Base-by-base conservation (phyloP, 2,888 invertebrate genomes). In the Holacanthella duospinosa region DNA sequence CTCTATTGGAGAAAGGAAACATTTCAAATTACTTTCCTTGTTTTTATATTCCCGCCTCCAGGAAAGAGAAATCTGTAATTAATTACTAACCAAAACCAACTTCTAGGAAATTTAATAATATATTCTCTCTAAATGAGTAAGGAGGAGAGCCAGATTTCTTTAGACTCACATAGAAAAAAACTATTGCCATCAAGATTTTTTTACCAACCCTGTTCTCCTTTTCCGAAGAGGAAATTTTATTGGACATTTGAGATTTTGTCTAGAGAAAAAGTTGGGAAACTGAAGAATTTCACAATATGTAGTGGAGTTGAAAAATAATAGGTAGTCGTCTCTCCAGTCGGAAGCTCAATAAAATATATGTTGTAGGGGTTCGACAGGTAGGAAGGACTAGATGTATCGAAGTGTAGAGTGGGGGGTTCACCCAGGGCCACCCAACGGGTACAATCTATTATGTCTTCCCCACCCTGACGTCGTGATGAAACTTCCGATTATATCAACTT, bases 401-500 rank as follows among this genome's bases (percentile, higher is more conserved):
- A n/a, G n/a, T n/a, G n/a, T n/a, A n/a, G n/a, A n/a, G n/a, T n/a
- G n/a, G n/a, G n/a, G n/a, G n/a, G n/a, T n/a, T n/a, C 54, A 55
- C 63, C 54, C 27, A 26, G 54, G 63, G 55, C 55, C 36, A 36
- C 6, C 36, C n/a, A n/a, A n/a, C n/a, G n/a, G n/a, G n/a, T 54
- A 59, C 2, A 12, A 25, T 44, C 29, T 26, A 48, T 25, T 26
- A n/a, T 55, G 36, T 55, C 43, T 25, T 16, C 21, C 62, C 53
- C 24, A 57, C 61, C 25, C 56, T 43, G 25, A 25, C 24, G 28
- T 24, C 57, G 24, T 55, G n/a, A 43, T 60, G 53, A 53, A 60
- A 44, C 63, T 60, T 63, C 36, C 58, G 65, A 67, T 61, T 63
- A 53, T 65, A 67, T 67, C 67, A 67, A 67, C 67, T 67, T 67